Base-by-base conservation (phyloP, 2,113 vertebrate species). In the Hippocampus zosterae region DNA sequence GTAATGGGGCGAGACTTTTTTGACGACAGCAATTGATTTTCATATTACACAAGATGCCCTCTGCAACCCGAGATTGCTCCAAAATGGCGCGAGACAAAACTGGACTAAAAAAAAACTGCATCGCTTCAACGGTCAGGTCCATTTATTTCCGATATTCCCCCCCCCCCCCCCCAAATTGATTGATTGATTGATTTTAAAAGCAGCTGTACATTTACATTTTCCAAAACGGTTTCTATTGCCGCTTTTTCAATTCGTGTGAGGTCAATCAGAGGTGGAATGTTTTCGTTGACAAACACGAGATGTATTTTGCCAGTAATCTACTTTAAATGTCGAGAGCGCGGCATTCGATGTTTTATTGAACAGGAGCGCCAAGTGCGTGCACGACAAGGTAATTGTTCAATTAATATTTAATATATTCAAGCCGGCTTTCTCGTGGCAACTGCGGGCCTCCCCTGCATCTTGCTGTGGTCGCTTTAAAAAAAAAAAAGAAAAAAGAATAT, bases 371-470 rank as follows among this genome's bases (percentile, higher is more conserved):
- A 44, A 44, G 21, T 10, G 6, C 29, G 52, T 50, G 23, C 13
- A 13, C 65, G 55, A 67, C 27, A 40, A 50, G 48, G 13, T 55
- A 33, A 63, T 53, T 68, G 46, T 62, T 64, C 13, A 29, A 65
- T 59, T 21, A 69, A 37, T 61, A 62, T 44, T 73, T 74, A 8
- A 73, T 12, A 60, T 61, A 13, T n/a, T n/a, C 55, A 71, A 57
- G 5, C 5, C 46, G 18, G 27, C 33, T 29, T 56, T 42, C 10
- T n/a, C 19, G 16, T 21, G 13, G 25, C 19, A 29, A 33, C 25
- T 23, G 11, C 44, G 21, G 4, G 33, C 55, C 53, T 60, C 53
- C 27, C 15, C 67, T 50, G 19, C 10, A 23, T 68, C 50, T 19
- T 18, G 52, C 41, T 27, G n/a, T 46, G 42, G 63, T 65, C 42